Conservation (phyloP, 2,888 invertebrate genomes). For the Hyppa rectilinea region DNA sequence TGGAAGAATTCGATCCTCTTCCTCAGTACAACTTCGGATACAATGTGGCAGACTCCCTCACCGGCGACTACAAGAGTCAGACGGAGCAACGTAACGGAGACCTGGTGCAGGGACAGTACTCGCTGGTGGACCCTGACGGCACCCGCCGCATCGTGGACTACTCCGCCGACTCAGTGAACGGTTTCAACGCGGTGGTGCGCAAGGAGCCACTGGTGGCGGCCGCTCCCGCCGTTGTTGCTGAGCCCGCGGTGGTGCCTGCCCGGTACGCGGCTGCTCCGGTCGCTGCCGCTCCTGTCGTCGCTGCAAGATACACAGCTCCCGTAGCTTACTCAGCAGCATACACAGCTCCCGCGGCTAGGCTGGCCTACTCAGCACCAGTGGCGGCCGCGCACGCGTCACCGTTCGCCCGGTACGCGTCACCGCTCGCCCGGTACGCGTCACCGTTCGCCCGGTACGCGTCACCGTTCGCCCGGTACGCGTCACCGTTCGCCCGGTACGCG, state of each 20-base stretch:
- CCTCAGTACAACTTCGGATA: conserved; percentile 91
- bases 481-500: conserved; percentile 72
- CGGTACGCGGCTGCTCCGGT: conserved; percentile 74
- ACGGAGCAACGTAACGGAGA: conserved; percentile 90
- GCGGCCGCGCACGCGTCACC: no score
- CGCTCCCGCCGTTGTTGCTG: conserved; percentile 82
- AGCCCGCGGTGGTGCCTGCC: conserved; percentile 77
- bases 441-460: no score
- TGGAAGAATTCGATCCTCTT: conserved; percentile 89
- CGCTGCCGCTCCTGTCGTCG: conserved; percentile 80
- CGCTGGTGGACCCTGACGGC: conserved; percentile 84
- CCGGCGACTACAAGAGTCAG: conserved; percentile 87
- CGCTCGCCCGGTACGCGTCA: no score
- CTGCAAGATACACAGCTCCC: conserved; percentile 74
- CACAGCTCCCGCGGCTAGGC: conserved; percentile 62
- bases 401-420: no score
- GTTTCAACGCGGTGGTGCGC: conserved; percentile 86
- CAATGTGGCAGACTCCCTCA: conserved; percentile 84
- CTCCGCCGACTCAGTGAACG: conserved; percentile 83
- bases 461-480: no score
- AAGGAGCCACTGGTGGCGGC: conserved; percentile 84
- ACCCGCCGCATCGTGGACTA: conserved; percentile 85
- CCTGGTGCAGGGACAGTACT: conserved; percentile 87
- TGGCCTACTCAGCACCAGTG: conserved; percentile 68
- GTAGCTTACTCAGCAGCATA: conserved; percentile 67